These are phyloP conservation scores for Ecdyonurus torrentis DNA, from an alignment of 2,888 invertebrate genomes.

Conservation along the genomic window DNA sequence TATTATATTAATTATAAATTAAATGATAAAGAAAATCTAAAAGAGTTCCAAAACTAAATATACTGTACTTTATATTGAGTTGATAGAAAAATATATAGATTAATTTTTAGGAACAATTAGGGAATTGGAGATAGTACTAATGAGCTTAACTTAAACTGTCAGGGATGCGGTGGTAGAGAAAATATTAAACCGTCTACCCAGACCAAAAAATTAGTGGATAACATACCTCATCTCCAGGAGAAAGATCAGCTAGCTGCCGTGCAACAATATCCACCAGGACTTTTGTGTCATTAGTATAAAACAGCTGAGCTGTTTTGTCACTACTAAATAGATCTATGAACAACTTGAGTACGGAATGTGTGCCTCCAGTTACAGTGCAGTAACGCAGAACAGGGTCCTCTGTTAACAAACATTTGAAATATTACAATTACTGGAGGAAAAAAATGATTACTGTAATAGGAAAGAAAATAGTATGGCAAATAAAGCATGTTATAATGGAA, in stretches of 20 bases:
- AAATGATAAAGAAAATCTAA: too few relatives aligned
- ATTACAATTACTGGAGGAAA: too few relatives aligned
- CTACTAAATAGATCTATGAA: constrained; percentile 71
- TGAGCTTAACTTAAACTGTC: too few relatives aligned
- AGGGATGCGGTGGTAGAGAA: neutral
- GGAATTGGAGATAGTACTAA: too few relatives aligned
- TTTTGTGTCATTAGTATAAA: constrained; percentile 90
- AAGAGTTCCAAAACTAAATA: too few relatives aligned
- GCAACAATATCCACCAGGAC: constrained; percentile 88
- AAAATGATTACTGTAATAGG: too few relatives aligned
- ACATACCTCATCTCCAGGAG: constrained; percentile 65
- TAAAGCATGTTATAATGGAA: too few relatives aligned
- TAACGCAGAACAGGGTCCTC: constrained; percentile 54
- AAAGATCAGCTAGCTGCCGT: constrained; percentile 75
- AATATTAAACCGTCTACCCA: constrained; percentile 6
- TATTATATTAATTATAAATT: too few relatives aligned
- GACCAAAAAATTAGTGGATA: neutral
- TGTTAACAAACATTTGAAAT: constrained; percentile 25
- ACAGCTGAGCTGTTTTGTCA: constrained; percentile 62
- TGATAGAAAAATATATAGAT: constrained; percentile 9
- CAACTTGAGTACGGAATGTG: constrained; percentile 77
- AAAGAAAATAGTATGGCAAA: too few relatives aligned
- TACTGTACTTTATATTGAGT: too few relatives aligned
- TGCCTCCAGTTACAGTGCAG: constrained; percentile 29
- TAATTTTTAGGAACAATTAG: constrained; percentile 6